These are phyloP conservation scores for Campaea margaritaria DNA, from an alignment of 2,888 invertebrate species.

Conservation along the genomic window DNA sequence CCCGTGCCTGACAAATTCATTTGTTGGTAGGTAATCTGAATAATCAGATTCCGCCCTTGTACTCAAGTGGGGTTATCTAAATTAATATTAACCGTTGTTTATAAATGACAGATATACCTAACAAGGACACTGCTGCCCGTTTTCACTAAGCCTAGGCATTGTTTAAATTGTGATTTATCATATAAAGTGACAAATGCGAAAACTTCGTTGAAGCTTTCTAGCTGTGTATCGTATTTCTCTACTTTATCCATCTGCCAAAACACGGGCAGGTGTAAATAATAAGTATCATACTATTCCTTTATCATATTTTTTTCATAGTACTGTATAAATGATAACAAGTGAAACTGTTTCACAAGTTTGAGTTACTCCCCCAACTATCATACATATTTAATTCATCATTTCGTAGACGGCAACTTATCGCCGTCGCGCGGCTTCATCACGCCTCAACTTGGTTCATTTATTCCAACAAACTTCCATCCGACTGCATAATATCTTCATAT, in stretches of 20 bases:
- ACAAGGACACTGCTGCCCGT: no score
- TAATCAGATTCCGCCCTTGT: constrained; percentile 41
- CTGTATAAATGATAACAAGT: background rate
- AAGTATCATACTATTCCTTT: no score
- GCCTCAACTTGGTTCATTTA: constrained; percentile 57
- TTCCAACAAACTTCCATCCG: constrained; percentile 51
- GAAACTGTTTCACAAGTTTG: constrained; percentile 15
- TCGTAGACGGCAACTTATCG: constrained; percentile 52
- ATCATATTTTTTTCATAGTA: no score
- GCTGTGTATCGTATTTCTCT: background rate
- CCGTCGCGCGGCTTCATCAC: constrained; percentile 48
- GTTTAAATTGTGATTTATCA: no score
- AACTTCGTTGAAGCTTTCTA: background rate
- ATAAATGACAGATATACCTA: constrained; percentile 19
- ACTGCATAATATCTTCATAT: constrained; percentile 60
- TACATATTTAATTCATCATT: constrained; percentile 50
- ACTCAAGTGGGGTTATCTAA: constrained; percentile 39
- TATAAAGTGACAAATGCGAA: background rate
- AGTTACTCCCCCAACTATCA: constrained; percentile 28
- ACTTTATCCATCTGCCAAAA: no score
- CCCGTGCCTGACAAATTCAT: constrained; percentile 47
- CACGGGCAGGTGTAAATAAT: no score
- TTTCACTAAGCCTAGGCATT: no score
- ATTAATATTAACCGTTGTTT: constrained; percentile 40
- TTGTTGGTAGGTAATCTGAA: constrained; percentile 44